These are phyloP conservation scores for Cardiocondyla obscurior DNA, from an alignment of 1,140 invertebrate species.

Conservation along the genomic window DNA sequence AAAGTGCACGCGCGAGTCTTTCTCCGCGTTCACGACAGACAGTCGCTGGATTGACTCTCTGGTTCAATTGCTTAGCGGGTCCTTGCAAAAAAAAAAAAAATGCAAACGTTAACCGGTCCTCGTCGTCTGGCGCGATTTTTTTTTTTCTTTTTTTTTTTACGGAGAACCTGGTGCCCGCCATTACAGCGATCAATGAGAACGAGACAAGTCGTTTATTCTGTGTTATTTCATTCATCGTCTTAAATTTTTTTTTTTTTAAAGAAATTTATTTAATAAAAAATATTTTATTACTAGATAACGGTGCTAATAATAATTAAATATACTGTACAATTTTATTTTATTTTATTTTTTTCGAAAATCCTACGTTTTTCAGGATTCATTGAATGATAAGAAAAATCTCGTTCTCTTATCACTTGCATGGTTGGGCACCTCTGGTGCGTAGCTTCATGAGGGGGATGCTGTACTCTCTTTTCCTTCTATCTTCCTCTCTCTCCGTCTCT, in stretches of 20 bases:
- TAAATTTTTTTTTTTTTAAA: background rate
- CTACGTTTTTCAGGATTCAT: too few relatives aligned
- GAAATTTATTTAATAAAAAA: background rate
- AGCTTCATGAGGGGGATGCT: constrained; percentile 55
- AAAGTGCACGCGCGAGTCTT: constrained; percentile 4
- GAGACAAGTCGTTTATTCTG: background rate
- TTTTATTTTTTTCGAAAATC: too few relatives aligned
- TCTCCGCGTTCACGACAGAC: constrained; percentile 2
- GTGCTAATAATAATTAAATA: background rate
- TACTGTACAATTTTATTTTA: background rate
- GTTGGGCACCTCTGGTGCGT: constrained; percentile 47
- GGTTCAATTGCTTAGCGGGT: constrained; percentile 13
- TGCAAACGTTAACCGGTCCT: constrained; percentile 31
- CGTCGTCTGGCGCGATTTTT: background rate
- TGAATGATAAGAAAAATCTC: background rate
- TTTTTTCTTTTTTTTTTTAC: background rate
- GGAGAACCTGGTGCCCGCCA: background rate
- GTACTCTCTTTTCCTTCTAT: constrained; percentile 14
- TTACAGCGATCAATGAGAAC: constrained; percentile 17
- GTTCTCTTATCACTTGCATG: background rate
- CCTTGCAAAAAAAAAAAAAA: constrained; percentile 41
- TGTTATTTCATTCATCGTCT: background rate
- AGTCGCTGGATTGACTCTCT: constrained; percentile 1
- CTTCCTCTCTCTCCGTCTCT: constrained; percentile 22
- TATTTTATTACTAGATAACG: background rate